A percentile compares a stretch with the other conserved stretches of the same genome.
Conservation (phyloP, 2,888 invertebrate genomes). For the Drosophila aldrichi region DNA sequence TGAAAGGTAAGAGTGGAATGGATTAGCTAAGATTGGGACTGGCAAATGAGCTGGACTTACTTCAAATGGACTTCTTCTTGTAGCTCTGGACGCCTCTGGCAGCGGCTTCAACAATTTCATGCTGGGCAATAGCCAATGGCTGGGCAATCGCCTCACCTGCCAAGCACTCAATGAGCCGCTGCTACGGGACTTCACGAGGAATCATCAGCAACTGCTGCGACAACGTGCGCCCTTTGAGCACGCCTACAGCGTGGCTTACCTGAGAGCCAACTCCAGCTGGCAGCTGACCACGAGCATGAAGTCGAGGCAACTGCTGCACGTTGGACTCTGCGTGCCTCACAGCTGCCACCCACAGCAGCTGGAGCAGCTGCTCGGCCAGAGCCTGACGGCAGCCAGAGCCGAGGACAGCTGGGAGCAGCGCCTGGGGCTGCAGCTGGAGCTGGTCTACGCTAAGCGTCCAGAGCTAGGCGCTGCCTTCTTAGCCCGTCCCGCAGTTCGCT, state of each 20-base stretch:
- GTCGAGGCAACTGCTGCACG: conserved; percentile 32
- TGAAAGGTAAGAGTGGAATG: conserved; percentile 40
- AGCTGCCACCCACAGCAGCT: conserved; percentile 31
- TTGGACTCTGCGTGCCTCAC: conserved; percentile 55
- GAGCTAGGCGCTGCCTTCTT: conserved; percentile 8
- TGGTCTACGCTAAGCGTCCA: conserved; percentile 43
- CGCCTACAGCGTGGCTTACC: conserved; percentile 50
- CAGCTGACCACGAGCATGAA: conserved; percentile 9
- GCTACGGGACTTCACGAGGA: conserved; percentile 14
- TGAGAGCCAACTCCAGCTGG: conserved; percentile 34
- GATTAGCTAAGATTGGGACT: not conserved
- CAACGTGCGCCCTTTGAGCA: conserved; percentile 41
- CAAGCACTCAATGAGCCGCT: conserved; percentile 31
- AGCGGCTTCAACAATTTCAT: conserved; percentile 43
- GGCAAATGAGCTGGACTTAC: no score
- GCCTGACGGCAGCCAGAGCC: not conserved
- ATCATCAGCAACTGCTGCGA: conserved; percentile 11
- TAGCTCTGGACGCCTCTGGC: conserved; percentile 59
- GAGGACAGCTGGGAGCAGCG: conserved; percentile 4
- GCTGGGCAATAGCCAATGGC: conserved; percentile 44
- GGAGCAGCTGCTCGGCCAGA: conserved; percentile 28
- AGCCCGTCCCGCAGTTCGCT: conserved; percentile 3
- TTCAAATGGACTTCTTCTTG: not conserved
- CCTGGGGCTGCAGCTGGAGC: conserved; percentile 30
- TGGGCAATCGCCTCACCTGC: conserved; percentile 51